Evolutionary conservation across 2,888 invertebrate genomes (phyloP), one percentile per base, ranked within the genome.

Genomic region (Cryptocephalus moraei): DNA sequence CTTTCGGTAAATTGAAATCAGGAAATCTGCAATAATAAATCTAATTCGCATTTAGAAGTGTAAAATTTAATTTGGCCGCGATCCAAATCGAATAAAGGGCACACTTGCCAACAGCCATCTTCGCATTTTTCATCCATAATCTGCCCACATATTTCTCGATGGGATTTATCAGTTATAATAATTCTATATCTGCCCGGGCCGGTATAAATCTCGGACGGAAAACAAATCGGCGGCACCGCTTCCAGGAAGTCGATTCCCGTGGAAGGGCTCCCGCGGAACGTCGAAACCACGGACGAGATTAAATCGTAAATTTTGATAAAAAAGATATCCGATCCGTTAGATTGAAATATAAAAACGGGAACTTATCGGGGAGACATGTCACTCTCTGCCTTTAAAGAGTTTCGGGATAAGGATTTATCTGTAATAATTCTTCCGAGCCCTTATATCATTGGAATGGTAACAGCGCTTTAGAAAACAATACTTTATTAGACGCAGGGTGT

Each of bases 11-110:
- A 52, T 53, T 54, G 51, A 53, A 58, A 50, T 48, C 45, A 44
- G 53, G 49, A 53, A 55, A 58, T 57, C 60, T 56, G 62, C 62
- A 61, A 59, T 57, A 60, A 60, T 62, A 62, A 63, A 63, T 63
- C 58, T 56, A 56, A 58, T 58, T 56, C 60, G 52, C 58, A 60
- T 62, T 22, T 57, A 59, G 57, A 56, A 60, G 61, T 62, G 62
- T 61, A 57, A 60, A 62, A 62, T 62, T 63, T 59, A 59, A 63
- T 63, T 63, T 63, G 63, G 63, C 61, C 49, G 46, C 33, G 44
- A 53, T 57, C 63, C 63, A 63, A 54, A 52, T 53, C 55, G 59
- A 36, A 36, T 36, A 36, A 36, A 36, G 2, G 22, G 22, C 12
- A 11, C 36, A n/a, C 12, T 12, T 36, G 36, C 36, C 36, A 36